Evolutionary conservation across 2,113 vertebrate species (phyloP), one percentile per base, ranked within the genome.

Genomic region (Bufo gargarizans): DNA sequence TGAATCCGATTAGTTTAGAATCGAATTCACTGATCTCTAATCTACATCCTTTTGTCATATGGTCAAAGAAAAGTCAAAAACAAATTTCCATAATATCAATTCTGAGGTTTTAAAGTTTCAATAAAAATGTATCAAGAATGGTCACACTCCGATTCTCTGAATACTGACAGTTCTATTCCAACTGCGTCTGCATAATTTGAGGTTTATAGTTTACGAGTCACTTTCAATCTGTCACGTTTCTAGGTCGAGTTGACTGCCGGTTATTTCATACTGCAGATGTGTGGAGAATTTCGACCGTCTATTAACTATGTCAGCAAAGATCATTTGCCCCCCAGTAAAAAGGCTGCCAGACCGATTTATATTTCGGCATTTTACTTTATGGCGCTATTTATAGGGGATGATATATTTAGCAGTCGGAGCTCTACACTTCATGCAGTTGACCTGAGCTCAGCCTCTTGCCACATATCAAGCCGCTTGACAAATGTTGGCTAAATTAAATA

Each of bases 281-380:
- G 81, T 14, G 0, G 20, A 43, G 63, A 63, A 50, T n/a, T 83
- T 83, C 17, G 61, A 3, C 45, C 49, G 17, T 69, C 81, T 69
- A 67, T 83, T 83, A 83, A 67, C 61, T 83, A 49, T 83, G 81
- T 83, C 81, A 83, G 81, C 81, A 83, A 83, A 83, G 81, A 83
- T 69, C 81, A 83, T 83, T 83, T 83, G 63, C 81, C 81, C 81
- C 71, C 81, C 61, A 69, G 81, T 67, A 83, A 67, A 63, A 85
- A 85, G 55, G 17, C 83, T 50, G 67, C 67, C 22, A 74, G 53
- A 72, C 55, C 58, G 49, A 59, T 19, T 85, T 61, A 61, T 86
- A n/a, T 58, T 61, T n/a, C 22, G 56, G 17, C 19, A 63, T 86
- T 43, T 43, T 77, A 45, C 71, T 61, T 86, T 63, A 86, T 77